These are phyloP conservation scores for Lerema accius DNA, from an alignment of 1,140 invertebrate genomes.

Conservation along the genomic window DNA sequence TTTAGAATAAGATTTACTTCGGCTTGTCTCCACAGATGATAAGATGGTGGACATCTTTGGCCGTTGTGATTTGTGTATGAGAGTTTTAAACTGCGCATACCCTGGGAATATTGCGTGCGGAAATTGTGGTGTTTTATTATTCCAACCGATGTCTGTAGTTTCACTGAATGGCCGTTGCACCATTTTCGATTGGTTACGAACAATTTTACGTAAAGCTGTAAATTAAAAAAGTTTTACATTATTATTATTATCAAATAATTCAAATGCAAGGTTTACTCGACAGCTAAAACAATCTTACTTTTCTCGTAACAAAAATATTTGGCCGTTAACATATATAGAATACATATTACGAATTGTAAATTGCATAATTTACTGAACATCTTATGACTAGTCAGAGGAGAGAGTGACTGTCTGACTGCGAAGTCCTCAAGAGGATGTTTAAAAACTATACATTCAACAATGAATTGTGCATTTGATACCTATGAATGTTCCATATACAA, in stretches of 20 bases:
- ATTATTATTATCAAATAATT: conserved; percentile 7
- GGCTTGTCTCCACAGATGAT: conserved; percentile 47
- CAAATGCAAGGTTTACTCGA: too few relatives aligned
- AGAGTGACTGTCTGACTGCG: conserved; percentile 8
- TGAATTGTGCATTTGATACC: conserved; percentile 39
- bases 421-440: conserved; percentile 38
- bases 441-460: conserved; percentile 40
- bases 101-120: conserved; percentile 42
- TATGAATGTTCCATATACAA: conserved; percentile 5
- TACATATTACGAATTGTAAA: conserved; percentile 17
- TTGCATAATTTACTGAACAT: conserved; percentile 26
- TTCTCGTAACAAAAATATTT: conserved; percentile 54
- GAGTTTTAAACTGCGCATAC: conserved; percentile 50
- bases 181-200: conserved; percentile 71
- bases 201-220: conserved; percentile 71
- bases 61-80: conserved; percentile 50
- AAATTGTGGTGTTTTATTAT: conserved; percentile 34
- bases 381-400: not conserved
- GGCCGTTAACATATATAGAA: conserved; percentile 12
- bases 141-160: conserved; percentile 33
- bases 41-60: conserved; percentile 60
- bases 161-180: conserved; percentile 64
- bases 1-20: conserved; percentile 47
- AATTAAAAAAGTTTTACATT: conserved; percentile 17
- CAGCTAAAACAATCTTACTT: conserved; percentile 62